Base-by-base conservation (phyloP, 2,113 vertebrate species). In the Suricata suricatta region DNA sequence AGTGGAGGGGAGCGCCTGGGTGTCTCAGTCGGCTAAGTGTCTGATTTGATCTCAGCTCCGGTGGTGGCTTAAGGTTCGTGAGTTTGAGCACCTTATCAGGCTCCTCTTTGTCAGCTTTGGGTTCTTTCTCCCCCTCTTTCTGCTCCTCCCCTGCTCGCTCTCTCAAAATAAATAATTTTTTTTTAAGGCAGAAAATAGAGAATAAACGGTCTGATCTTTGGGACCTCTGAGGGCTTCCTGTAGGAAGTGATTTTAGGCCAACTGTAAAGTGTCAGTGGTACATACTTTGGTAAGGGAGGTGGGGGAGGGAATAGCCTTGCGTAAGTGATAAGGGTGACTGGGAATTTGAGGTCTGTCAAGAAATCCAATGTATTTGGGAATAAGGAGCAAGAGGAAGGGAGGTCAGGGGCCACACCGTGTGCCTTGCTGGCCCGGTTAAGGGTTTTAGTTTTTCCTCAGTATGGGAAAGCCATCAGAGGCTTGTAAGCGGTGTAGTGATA, bases 221-320 rank as follows among this genome's bases (percentile, higher is more conserved):
- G 25, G 7, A 41, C 57, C 88, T 57, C 6, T 64, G 47, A 74
- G 88, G 19, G 16, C 41, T 92, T 93, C 57, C 38, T 88, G 88
- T 80, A 71, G 74, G 35, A 94, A 96, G 33, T 84, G 44, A 17
- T 83, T 86, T 96, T 60, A 63, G 69, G 60, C 15, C 76, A 90
- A 80, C 33, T 98, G 41, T 60, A 60, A 93, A 89, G 66, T n/a
- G 54, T 94, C 41, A 60, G 7, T 54, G 77, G 23, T 80, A 88
- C 35, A 60, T 85, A 15, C 31, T 66, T 84, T 54, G 64, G 0
- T 57, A 85, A 76, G 66, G 44, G 8, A 17, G 57, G 12, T 10
- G 14, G 25, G 23, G 27, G n/a, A 27, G n/a, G 21, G 31, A 68
- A 25, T 57, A 60, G 3, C n/a, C 29, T 72, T 60, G 60, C 50